phyloP scores from a whole-genome alignment of 1,140 invertebrate genomes.

The Drosophila virilis region DNA sequence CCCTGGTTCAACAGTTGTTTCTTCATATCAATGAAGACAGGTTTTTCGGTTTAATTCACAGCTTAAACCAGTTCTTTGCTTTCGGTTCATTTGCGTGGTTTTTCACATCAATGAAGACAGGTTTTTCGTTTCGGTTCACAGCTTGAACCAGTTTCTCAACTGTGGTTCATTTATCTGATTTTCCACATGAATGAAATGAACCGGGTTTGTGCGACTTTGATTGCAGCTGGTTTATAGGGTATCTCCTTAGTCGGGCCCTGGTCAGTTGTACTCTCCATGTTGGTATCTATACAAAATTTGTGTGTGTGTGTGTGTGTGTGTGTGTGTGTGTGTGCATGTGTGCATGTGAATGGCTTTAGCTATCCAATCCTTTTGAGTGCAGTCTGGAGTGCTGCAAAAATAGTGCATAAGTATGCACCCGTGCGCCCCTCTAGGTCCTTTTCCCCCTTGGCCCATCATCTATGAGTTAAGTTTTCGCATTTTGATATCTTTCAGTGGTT shows the following conservation, averaged over 20 bases:
- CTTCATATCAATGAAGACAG: too few relatives aligned
- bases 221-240: not conserved
- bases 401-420: conserved; percentile 6
- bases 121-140: too few relatives aligned
- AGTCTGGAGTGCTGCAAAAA: conserved; percentile 35
- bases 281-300: not conserved
- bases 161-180: too few relatives aligned
- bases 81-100: too few relatives aligned
- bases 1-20: too few relatives aligned
- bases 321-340: conserved; percentile 11
- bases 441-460: too few relatives aligned
- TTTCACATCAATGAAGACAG: too few relatives aligned
- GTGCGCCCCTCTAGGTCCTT: not conserved
- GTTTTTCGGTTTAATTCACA: too few relatives aligned
- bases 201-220: too few relatives aligned
- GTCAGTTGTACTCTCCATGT: not conserved
- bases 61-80: too few relatives aligned
- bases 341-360: conserved; percentile 24
- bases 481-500: conserved; percentile 23
- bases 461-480: conserved; percentile 11
- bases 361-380: conserved; percentile 51
- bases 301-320: conserved; percentile 3
- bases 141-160: too few relatives aligned
- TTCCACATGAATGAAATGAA: too few relatives aligned
- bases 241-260: not conserved